Evolutionary conservation across 2,888 invertebrate genomes (phyloP).

Genomic region (Lacanobia oleracea): DNA sequence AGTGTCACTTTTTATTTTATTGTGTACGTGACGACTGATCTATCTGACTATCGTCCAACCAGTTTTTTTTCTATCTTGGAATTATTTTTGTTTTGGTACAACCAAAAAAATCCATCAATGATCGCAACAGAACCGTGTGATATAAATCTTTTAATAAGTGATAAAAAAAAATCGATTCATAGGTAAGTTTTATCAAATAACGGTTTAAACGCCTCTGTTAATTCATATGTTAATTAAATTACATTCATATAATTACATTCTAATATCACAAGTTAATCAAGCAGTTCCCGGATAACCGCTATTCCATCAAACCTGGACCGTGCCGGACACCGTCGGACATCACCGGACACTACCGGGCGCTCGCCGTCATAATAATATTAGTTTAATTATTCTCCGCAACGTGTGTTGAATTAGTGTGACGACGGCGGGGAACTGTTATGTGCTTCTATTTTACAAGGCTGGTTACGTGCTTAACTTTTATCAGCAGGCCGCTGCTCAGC

Average conservation of each 20-base stretch:
- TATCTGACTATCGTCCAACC: too few relatives aligned
- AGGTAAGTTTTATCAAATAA: background rate
- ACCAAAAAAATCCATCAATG: background rate
- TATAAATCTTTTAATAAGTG: background rate
- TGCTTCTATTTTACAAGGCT: too few relatives aligned
- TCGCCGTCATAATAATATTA: conserved; percentile 2
- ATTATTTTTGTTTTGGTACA: background rate
- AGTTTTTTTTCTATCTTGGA: background rate
- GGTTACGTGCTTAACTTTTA: too few relatives aligned
- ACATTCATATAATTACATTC: background rate
- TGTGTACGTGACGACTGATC: too few relatives aligned
- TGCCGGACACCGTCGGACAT: background rate
- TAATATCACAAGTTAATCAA: background rate
- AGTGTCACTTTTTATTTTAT: too few relatives aligned
- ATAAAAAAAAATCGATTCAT: too few relatives aligned
- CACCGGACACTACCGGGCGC: conserved; percentile 6
- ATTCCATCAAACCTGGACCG: background rate
- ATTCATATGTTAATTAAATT: background rate
- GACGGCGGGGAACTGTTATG: background rate
- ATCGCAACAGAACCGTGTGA: background rate
- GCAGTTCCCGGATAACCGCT: background rate
- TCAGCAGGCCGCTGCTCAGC: too few relatives aligned
- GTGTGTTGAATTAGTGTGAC: background rate
- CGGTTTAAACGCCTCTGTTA: background rate
- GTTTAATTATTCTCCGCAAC: conserved; percentile 1